phyloP scores from a whole-genome alignment of 2,888 invertebrate genomes.

The Melanargia galathea region DNA sequence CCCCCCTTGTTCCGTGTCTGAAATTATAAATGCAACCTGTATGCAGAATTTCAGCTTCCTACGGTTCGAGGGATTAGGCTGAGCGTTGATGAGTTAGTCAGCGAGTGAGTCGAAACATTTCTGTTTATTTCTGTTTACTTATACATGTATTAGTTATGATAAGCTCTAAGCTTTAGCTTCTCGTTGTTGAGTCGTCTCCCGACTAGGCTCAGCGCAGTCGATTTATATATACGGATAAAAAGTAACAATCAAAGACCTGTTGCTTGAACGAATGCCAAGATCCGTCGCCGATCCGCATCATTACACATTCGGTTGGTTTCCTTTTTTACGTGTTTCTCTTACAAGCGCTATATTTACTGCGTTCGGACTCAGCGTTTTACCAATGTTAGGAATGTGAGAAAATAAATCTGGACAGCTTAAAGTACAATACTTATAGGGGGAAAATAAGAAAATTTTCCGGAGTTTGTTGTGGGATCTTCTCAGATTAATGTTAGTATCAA shows the following conservation, averaged over 20 bases:
- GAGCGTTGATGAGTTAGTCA: no score
- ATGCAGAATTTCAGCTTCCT: no score
- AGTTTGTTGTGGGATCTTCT: no score
- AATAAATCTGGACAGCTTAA: not conserved
- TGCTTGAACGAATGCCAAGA: conserved; percentile 38
- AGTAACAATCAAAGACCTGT: conserved; percentile 36
- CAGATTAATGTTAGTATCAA: no score
- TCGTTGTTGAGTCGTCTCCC: not conserved
- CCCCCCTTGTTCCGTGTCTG: no score
- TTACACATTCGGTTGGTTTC: conserved; percentile 31
- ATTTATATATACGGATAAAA: conserved; percentile 25
- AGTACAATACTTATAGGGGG: not conserved
- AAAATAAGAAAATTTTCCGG: no score
- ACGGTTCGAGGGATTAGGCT: no score
- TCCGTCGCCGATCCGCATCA: conserved; percentile 36
- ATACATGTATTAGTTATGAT: no score
- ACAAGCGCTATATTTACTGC: conserved; percentile 13
- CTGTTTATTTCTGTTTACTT: no score
- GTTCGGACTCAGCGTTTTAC: not conserved
- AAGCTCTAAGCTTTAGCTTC: no score
- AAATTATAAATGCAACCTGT: no score
- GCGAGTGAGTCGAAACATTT: no score
- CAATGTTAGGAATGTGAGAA: not conserved
- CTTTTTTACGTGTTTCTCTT: conserved; percentile 19
- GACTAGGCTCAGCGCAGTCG: conserved; percentile 16